Base-by-base conservation (phyloP, 1,140 invertebrate species). In the Littorina saxatilis region DNA sequence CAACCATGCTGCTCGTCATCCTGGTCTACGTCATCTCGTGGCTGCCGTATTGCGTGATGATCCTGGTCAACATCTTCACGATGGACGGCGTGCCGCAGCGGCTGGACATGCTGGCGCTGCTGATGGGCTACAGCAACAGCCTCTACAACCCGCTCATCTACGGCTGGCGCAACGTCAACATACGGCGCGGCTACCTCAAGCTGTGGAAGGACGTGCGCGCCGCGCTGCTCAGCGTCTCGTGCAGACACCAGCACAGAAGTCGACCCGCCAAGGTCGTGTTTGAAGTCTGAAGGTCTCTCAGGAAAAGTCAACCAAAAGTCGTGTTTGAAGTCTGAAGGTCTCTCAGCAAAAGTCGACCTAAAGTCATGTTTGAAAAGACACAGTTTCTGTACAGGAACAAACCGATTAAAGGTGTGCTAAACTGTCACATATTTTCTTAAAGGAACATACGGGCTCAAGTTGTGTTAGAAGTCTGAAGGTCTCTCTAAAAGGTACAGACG, bases 31-130 rank as follows among this genome's bases (percentile, higher is more conserved):
- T 91, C 40, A 70, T 89, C 29, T 88, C 82, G 37, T 91, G 90
- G 90, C 61, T 90, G 15, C 90, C 90, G 23, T 91, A 89, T 80
- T 91, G 89, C 84, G 80, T 90, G 0, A 86, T 87, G 29, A 91
- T 91, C 86, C 80, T 91, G 58, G 40, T 88, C 39, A 83, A 83
- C 27, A 82, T 90, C 55, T 88, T 86, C 68, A 63, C 43, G 27
- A 52, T 70, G 9, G 47, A 68, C 2, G 23, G 47, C 4, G 83
- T 87, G 1, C 82, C 86, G 2, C 74, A 83, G 27, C 58, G 40
- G 0, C 84, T 87, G 37, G 86, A 90, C 70, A 87, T 90, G 83
- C 81, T 86, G 32, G 86, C 88, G 0, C 74, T 90, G 17, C 37
- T 90, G 15, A 85, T 90, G 52, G 90, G 90, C 1, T 91, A 89